Evolutionary conservation across 2,888 invertebrate genomes (phyloP).

Genomic region (Carabus problematicus): DNA sequence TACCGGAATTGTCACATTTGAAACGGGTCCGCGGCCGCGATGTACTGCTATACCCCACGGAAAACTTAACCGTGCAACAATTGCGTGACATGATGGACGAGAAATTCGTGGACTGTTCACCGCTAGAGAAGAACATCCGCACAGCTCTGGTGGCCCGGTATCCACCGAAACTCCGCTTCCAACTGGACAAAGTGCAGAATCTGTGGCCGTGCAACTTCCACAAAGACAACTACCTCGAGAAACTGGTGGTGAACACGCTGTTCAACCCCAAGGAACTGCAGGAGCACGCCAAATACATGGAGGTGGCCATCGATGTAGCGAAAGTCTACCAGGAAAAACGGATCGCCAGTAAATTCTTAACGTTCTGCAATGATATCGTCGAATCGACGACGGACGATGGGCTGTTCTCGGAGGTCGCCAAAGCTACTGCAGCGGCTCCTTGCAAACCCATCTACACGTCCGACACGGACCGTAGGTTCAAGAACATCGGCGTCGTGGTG

Average conservation of each 20-base stretch:
- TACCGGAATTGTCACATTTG: slow-evolving; percentile 71
- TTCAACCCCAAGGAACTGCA: slow-evolving; percentile 65
- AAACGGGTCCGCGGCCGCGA: slow-evolving; percentile 73
- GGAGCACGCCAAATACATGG: slow-evolving; percentile 67
- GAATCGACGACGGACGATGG: slow-evolving; percentile 26
- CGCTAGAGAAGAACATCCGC: slow-evolving; percentile 63
- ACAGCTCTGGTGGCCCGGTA: slow-evolving; percentile 65
- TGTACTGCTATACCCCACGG: slow-evolving; percentile 63
- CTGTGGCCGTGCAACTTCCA: slow-evolving; percentile 89
- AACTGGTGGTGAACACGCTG: slow-evolving; percentile 66
- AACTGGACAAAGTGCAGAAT: slow-evolving; percentile 67
- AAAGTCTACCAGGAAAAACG: slow-evolving; percentile 47
- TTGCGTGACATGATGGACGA: slow-evolving; percentile 59
- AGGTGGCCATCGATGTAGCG: slow-evolving; percentile 65
- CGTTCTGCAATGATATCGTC: slow-evolving; percentile 50
- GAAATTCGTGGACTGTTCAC: slow-evolving; percentile 61
- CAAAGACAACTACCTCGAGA: slow-evolving; percentile 77
- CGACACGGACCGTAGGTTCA: slow-evolving; percentile 49
- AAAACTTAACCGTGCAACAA: slow-evolving; percentile 50
- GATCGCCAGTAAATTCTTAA: slow-evolving; percentile 34
- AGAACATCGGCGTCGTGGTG: slow-evolving; percentile 67
- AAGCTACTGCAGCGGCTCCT: not conserved
- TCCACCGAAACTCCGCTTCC: slow-evolving; percentile 71
- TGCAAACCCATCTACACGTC: slow-evolving; percentile 27
- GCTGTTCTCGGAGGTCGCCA: slow-evolving; percentile 19